phyloP scores from a whole-genome alignment of 2,797 vertebrate species.

The Chrysocyon brachyurus region DNA sequence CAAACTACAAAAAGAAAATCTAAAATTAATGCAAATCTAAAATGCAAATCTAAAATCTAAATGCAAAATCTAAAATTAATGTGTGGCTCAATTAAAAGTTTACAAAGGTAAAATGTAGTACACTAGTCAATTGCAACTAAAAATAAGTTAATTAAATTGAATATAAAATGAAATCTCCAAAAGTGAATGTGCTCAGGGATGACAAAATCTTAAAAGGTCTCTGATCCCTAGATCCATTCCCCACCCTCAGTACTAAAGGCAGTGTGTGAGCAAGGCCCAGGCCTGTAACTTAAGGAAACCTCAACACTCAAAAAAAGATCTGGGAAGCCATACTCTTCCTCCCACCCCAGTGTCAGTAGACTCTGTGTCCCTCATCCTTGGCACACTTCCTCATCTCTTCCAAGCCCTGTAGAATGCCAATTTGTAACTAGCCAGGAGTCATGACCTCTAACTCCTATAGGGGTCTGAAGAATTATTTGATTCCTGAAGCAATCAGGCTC shows the following conservation, averaged over 20 bases:
- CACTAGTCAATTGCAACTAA: neutral
- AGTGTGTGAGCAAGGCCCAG: neutral
- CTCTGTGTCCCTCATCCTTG: neutral
- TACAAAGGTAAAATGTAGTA: constrained; percentile 16
- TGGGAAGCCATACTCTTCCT: neutral
- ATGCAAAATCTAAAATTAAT: constrained; percentile 8
- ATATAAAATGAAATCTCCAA: neutral
- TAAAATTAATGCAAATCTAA: neutral
- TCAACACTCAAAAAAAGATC: neutral
- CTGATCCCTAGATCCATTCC: neutral
- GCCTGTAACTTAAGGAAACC: neutral
- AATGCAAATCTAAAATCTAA: neutral
- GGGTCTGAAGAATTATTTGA: neutral
- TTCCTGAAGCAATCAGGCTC: neutral
- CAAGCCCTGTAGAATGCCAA: neutral
- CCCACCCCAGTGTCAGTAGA: neutral
- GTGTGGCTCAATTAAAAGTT: neutral
- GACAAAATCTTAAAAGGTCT: neutral
- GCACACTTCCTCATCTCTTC: neutral
- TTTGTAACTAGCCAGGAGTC: neutral
- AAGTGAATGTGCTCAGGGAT: neutral
- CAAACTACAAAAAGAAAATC: neutral
- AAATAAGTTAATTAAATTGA: constrained; percentile 1
- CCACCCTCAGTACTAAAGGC: neutral
- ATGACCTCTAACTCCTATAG: neutral